phyloP scores from a whole-genome alignment of 2,797 vertebrate genomes.

The Acrocephalus scirpaceus region DNA sequence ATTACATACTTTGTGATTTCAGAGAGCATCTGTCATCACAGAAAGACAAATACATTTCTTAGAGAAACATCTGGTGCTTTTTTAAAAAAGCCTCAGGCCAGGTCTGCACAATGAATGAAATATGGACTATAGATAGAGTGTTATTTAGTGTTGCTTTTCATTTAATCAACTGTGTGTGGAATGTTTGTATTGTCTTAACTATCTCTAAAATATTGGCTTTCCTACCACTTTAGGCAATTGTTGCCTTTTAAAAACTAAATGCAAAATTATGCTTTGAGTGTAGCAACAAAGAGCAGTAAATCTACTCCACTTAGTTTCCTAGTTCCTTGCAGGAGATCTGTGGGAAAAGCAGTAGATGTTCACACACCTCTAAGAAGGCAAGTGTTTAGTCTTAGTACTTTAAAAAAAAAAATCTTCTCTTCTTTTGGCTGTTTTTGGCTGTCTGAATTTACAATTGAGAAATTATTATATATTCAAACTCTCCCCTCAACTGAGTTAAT shows the following conservation, averaged over 20 bases:
- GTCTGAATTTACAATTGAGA: not conserved
- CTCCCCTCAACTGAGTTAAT: not conserved
- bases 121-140: conserved; percentile 77
- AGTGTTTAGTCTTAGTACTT: not conserved
- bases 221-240: conserved; percentile 11
- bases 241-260: not conserved
- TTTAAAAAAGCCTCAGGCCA: conserved; percentile 77
- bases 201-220: conserved; percentile 60
- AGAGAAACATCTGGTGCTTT: conserved; percentile 82
- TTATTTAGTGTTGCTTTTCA: conserved; percentile 74
- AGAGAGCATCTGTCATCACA: conserved; percentile 82
- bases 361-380: not conserved
- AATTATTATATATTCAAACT: not conserved
- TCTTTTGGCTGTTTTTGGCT: not conserved
- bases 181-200: conserved; percentile 70
- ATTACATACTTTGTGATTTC: conserved; percentile 80
- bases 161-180: conserved; percentile 73
- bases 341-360: conserved; percentile 12
- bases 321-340: not conserved
- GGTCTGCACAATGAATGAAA: conserved; percentile 77
- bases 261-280: not conserved
- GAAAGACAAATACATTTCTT: conserved; percentile 80
- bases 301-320: not conserved
- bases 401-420: not conserved
- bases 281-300: conserved; percentile 15